Conservation (phyloP, 1,140 invertebrate genomes). For the Globodera rostochiensis region DNA sequence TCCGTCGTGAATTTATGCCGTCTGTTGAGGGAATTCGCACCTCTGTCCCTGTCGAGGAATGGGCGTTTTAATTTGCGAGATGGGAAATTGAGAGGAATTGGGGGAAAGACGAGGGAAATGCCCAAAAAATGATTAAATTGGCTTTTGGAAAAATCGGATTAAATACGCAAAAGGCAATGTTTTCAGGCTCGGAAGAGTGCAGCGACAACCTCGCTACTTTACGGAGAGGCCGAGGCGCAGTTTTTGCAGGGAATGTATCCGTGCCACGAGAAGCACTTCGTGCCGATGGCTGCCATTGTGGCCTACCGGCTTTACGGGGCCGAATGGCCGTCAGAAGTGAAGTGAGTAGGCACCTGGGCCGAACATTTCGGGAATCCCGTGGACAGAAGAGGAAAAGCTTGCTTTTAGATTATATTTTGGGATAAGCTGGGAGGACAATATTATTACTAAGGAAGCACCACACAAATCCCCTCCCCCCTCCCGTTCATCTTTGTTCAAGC, state of each 20-base stretch:
- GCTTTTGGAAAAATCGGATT: neutral
- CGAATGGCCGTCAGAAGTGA: constrained; percentile 16
- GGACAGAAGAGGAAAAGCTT: neutral
- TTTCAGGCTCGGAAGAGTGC: constrained; percentile 48
- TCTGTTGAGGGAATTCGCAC: constrained; percentile 15
- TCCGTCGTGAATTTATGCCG: constrained; percentile 14
- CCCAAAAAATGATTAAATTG: constrained; percentile 13
- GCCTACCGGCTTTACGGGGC: constrained; percentile 35
- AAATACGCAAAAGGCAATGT: constrained; percentile 11
- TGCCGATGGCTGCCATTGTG: constrained; percentile 48
- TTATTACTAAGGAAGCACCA: neutral
- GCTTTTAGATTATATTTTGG: no score
- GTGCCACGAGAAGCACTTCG: constrained; percentile 43
- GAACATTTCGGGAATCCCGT: no score
- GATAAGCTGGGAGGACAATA: neutral
- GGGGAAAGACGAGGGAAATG: neutral
- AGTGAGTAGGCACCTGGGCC: constrained; percentile 36
- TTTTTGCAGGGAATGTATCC: constrained; percentile 46
- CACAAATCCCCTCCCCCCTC: neutral
- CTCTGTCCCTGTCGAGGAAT: constrained; percentile 4
- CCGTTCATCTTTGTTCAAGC: neutral
- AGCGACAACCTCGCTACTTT: constrained; percentile 36
- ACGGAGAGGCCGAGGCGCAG: constrained; percentile 47
- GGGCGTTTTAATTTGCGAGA: constrained; percentile 31
- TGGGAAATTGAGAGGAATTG: neutral